Conservation (phyloP, 2,113 vertebrate genomes). For the Scomber colias region DNA sequence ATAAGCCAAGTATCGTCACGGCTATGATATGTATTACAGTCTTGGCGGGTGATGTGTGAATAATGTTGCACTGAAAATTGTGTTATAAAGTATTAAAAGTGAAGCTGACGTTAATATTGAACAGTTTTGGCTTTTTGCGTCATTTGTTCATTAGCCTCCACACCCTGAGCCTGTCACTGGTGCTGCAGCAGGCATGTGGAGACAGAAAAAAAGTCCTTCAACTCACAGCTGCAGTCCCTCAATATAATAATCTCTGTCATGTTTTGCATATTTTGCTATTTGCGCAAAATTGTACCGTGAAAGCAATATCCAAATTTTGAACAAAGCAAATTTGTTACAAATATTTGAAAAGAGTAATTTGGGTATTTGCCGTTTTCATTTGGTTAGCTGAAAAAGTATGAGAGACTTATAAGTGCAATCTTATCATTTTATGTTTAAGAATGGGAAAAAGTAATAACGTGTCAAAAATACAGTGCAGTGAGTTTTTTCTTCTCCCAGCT, state of each 20-base stretch:
- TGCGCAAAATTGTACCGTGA: background rate
- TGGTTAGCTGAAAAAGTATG: no score
- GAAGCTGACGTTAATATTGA: background rate
- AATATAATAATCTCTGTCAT: background rate
- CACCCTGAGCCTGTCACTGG: background rate
- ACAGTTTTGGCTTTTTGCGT: background rate
- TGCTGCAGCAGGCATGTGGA: background rate
- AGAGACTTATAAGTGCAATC: no score
- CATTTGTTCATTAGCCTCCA: background rate
- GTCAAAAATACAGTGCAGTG: no score
- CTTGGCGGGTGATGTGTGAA: background rate
- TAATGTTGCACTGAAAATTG: background rate
- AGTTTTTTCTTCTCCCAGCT: no score
- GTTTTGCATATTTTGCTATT: background rate
- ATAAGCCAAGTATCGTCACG: background rate
- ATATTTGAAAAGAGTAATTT: background rate
- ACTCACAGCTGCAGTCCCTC: background rate
- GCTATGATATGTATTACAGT: background rate
- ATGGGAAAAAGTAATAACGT: no score
- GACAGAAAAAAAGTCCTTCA: background rate
- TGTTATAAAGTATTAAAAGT: background rate
- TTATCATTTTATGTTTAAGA: no score
- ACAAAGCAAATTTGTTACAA: background rate
- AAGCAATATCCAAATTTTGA: background rate
- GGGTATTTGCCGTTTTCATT: no score